Conservation (phyloP, 2,797 vertebrate genomes). For the Lophura swinhoii region DNA sequence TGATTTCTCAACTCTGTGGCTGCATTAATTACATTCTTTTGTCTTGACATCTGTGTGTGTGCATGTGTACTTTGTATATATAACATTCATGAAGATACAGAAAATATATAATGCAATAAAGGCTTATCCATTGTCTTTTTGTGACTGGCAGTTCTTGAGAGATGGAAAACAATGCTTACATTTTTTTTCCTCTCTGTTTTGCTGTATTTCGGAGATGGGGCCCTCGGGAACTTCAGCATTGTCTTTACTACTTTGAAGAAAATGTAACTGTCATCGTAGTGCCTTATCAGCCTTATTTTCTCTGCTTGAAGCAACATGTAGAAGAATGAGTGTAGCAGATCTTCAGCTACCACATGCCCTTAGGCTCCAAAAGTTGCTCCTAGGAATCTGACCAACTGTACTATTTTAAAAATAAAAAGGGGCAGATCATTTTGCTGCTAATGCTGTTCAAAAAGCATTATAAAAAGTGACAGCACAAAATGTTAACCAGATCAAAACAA, state of each 20-base stretch:
- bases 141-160: constrained; percentile 11
- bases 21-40: background rate
- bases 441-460: background rate
- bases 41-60: background rate
- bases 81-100: background rate
- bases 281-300: constrained; percentile 46
- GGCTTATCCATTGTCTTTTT: constrained; percentile 21
- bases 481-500: constrained; percentile 30
- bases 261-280: constrained; percentile 36
- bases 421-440: constrained; percentile 4
- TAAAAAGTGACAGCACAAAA: background rate
- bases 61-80: background rate
- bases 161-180: constrained; percentile 2
- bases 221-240: constrained; percentile 27
- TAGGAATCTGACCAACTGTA: constrained; percentile 6
- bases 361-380: constrained; percentile 19
- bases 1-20: background rate
- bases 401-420: constrained; percentile 34
- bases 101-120: constrained; percentile 1
- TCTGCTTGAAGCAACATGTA: constrained; percentile 19
- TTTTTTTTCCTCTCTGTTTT: background rate
- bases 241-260: constrained; percentile 42
- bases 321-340: background rate
- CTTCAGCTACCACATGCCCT: background rate
- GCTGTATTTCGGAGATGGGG: background rate